Evolutionary conservation across 1,140 invertebrate species (phyloP), one percentile per base, ranked within the genome.

Genomic region (Zaprionus africanus): DNA sequence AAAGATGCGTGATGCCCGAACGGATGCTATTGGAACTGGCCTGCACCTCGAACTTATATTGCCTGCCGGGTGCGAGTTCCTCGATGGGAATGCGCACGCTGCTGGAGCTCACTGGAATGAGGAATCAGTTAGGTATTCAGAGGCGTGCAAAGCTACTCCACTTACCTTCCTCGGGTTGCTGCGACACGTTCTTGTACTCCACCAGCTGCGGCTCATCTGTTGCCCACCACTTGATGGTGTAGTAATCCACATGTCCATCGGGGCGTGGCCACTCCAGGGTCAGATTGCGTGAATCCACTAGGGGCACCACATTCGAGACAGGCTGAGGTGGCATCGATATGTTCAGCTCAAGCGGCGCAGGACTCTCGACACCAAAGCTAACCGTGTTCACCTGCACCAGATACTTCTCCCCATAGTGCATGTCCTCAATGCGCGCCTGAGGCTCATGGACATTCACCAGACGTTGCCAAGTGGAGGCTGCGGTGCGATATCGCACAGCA

Each of bases 381-480:
- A 97, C 95, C 6, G 97, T 96, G 90, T 97, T 97, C 12, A 99
- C 96, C 93, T 97, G 95, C 76, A 98, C 96, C 3, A 96, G 95
- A 90, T 98, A 98, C 31, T 94, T 94, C 92, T 98, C 97, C 43
- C 97, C 98, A 22, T 97, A 96, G n/a, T 96, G 96, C 95, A 98
- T 96, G 86, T 98, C 97, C 49, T 95, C 94, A 15, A 98, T 95
- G 93, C 97, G 96, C 0, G 96, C 96, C 87, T 96, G 95, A 19
- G 94, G 94, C 6, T 92, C 85, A 61, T 94, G 94, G 12, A 96
- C 94, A 57, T 95, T 94, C 2, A 95, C 94, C 6, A 97, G 91
- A 79, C 95, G 94, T 1, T 95, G 94, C 96, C 96, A 97, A 34
- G 94, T 94, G 6, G 94, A 93, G 81, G 95, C 95, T 38, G 95